These are phyloP conservation scores for honey bee (Apis mellifera) DNA, from an alignment of 1,140 invertebrate species.

Conservation along the genomic window Amel_HAv3.1 CM009939.2:3255001-3255500, in stretches of 20 bases:
- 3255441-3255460: constrained; percentile 73
- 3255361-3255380: constrained; percentile 69
- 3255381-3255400: constrained; percentile 72
- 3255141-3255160: neutral
- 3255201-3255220: neutral
- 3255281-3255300: neutral
- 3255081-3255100: neutral
- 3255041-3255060: neutral
- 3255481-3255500: constrained; percentile 70
- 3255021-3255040: no score
- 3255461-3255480: constrained; percentile 69
- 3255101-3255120: neutral
- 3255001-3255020: no score
- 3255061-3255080: neutral
- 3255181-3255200: neutral
- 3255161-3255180: neutral
- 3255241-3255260: neutral
- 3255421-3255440: constrained; percentile 71
- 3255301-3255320: neutral
- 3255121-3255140: neutral
- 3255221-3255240: neutral
- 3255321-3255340: neutral
- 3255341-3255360: constrained; percentile 67
- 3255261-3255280: neutral
- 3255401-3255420: constrained; percentile 75